These are phyloP conservation scores for Pontoporia blainvillei DNA, from an alignment of 2,113 vertebrate genomes.

Conservation along the genomic window DNA sequence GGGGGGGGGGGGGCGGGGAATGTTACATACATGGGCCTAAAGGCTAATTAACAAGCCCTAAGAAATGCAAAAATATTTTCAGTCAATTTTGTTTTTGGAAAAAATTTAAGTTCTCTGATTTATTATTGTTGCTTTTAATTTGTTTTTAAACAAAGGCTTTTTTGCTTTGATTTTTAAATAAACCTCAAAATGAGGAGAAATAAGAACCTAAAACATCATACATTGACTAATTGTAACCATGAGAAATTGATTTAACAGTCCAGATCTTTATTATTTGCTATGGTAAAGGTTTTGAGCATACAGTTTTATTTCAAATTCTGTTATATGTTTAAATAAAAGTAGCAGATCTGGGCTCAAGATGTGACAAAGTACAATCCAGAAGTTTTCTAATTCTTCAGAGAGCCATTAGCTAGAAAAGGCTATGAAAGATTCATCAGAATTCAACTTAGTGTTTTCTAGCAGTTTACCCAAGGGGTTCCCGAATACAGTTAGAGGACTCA, in stretches of 20 bases:
- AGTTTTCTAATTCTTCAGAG: slow-evolving; percentile 45
- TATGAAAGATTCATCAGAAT: slow-evolving; percentile 66
- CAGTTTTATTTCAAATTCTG: not conserved
- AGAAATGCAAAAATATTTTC: not conserved
- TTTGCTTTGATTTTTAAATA: slow-evolving; percentile 26
- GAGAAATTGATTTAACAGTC: not conserved
- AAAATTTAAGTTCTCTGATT: not conserved
- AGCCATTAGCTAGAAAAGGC: slow-evolving; percentile 44
- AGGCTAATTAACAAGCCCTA: not conserved
- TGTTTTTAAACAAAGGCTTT: not conserved
- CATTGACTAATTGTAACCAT: not conserved
- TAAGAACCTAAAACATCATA: not conserved
- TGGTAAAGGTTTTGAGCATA: not conserved
- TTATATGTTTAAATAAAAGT: slow-evolving; percentile 45
- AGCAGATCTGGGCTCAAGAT: slow-evolving; percentile 1
- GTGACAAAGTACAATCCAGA: slow-evolving; percentile 33
- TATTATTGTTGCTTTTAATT: not conserved
- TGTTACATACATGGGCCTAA: not conserved
- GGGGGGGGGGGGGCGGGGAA: not conserved
- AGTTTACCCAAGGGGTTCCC: slow-evolving; percentile 50
- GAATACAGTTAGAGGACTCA: not conserved
- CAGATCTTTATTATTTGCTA: not conserved
- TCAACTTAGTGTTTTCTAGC: slow-evolving; percentile 43
- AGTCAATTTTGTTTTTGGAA: not conserved
- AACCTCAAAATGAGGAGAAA: not conserved